Base-by-base conservation (phyloP, 64 coral and sea anemone species). In the Montipora cactus region DNA sequence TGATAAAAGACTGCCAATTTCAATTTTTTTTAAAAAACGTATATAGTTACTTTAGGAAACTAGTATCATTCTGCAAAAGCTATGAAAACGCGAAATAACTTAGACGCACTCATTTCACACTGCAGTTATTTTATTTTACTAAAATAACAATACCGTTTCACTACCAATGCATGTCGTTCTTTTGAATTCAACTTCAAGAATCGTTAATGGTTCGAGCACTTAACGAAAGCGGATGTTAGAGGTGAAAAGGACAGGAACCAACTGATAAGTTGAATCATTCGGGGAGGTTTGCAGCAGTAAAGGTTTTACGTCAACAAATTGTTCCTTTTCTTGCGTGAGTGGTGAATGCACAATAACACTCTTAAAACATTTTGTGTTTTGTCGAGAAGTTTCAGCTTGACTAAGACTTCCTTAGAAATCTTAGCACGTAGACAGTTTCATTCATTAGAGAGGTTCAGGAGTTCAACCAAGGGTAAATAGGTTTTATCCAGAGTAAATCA, bases 401-500 rank as follows among this genome's bases (percentile, higher is more conserved):
- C 11, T 23, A 46, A 76, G 74, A 28, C 3, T 76, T 7, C 7
- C 45, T 82, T 8, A 66, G 9, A 52, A 61, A 61, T 25, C 79
- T 20, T 59, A 44, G 58, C 80, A 64, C 58, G 57, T 45, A 82
- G 68, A 22, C 20, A 21, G 13, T 16, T 78, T 64, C 23, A 12
- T 86, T 86, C 18, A 9, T 71, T 62, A 19, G 44, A 8, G n/a
- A 69, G 44, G 66, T 71, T 86, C 82, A 86, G 46, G 47, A 71
- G 62, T 85, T 85, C 64, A 71, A 15, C n/a, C 61, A 49, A 85
- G 22, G 49, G 49, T 50, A 50, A 86, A 70, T 44, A 86, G 13
- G 16, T 71, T 86, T 64, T 71, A 86, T 86, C 82, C 66, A 7
- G 37, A 20, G 8, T 50, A 71, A 86, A 86, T 86, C 45, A 48